Conservation (phyloP, 2,888 invertebrate species). For the Sarcophaga variegata region DNA sequence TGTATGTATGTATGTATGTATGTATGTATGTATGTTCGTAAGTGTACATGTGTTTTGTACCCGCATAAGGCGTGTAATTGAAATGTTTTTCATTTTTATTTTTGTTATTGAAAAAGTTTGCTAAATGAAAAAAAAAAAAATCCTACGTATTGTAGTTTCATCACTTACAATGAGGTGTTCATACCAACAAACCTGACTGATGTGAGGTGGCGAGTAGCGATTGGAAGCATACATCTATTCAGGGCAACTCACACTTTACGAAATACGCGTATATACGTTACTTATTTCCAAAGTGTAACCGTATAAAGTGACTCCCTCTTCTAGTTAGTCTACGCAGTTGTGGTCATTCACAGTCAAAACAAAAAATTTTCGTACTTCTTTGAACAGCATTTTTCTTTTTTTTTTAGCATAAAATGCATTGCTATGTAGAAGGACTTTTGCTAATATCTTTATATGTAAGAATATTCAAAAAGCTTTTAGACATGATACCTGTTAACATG, state of each 20-base stretch:
- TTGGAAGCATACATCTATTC: background rate
- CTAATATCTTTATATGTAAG: no score
- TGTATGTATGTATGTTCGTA: background rate
- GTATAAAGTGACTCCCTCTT: conserved; percentile 15
- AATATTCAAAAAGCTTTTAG: no score
- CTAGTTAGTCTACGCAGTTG: background rate
- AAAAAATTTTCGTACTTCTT: background rate
- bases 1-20: background rate
- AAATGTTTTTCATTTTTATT: conserved; percentile 15
- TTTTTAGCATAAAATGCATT: no score
- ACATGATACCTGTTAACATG: no score
- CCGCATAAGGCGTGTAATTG: conserved; percentile 41
- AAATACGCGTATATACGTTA: background rate
- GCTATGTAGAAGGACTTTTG: no score
- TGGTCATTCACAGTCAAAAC: background rate
- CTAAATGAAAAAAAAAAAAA: conserved; percentile 22
- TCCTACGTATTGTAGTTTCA: conserved; percentile 40
- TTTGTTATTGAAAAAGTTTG: background rate
- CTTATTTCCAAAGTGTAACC: conserved; percentile 9
- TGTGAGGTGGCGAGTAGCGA: background rate
- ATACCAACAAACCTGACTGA: background rate
- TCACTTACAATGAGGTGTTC: background rate
- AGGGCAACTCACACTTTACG: background rate
- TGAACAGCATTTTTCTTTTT: no score
- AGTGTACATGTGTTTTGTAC: conserved; percentile 13